Base-by-base conservation (phyloP, 2,888 invertebrate genomes). In the Acrocyrtus sp. region DNA sequence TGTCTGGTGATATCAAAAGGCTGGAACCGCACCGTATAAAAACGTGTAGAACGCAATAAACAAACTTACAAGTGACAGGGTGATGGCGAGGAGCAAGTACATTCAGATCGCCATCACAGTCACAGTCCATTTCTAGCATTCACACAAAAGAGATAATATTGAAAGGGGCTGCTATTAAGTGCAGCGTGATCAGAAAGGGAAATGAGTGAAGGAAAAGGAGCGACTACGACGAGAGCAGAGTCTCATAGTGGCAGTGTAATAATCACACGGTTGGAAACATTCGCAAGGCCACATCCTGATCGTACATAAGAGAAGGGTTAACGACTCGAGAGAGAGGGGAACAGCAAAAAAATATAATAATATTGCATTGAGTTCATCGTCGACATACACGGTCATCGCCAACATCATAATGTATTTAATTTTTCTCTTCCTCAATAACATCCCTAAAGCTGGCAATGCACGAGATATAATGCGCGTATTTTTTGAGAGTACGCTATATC, bases 131-230 rank as follows among this genome's bases (percentile, higher is more conserved):
- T 34, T 47, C 48, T 17, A 17, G 10, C 26, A 60, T 60, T 57
- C 58, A 39, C 61, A 60, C 61, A 22, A 67, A 15, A 45, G 60
- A 47, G 17, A 21, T 26, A 47, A 60, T 26, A 29, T 26, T 26
- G 24, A 39, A 45, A 27, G 24, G 34, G 48, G 39, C 60, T 68
- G 60, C 68, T 68, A 61, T 61, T n/a, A 61, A 68, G 54, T 68
- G 61, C 68, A 68, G 61, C 68, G 68, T 68, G 68, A 68, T 68
- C 68, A 45, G 68, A 68, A 68, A 68, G 68, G 68, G 68, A 68
- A 68, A 68, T 68, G 60, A 67, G 58, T 57, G 19, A 50, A 67
- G 53, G 34, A 34, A 12, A 34, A 34, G 34, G 34, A 34, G n/a
- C n/a, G n/a, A n/a, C n/a, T n/a, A n/a, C n/a, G n/a, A n/a, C n/a